phyloP scores from a whole-genome alignment of 2,888 invertebrate genomes.

The Nomada fucata region DNA sequence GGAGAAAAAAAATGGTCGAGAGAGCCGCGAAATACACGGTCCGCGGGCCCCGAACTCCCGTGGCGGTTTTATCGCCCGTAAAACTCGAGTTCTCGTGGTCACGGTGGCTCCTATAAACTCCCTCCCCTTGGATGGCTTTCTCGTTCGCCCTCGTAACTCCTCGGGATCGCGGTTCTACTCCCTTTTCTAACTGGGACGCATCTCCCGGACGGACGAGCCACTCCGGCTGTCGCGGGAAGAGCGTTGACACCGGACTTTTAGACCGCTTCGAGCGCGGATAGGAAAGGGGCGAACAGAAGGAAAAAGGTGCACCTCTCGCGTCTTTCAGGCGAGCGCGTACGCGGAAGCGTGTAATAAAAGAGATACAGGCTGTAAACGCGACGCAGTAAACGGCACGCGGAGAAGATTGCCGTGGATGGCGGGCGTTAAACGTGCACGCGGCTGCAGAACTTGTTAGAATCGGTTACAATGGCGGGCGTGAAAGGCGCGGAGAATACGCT shows the following conservation, averaged over 20 bases:
- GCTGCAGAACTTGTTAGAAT: conserved; percentile 10
- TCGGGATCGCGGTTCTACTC: conserved; percentile 47
- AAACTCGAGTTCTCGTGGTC: conserved; percentile 62
- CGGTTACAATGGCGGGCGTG: neutral
- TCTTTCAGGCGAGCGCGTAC: neutral
- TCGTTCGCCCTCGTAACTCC: conserved; percentile 63
- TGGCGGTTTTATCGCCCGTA: conserved; percentile 73
- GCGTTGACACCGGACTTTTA: conserved; percentile 24
- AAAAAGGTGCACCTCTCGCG: neutral
- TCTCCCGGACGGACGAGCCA: conserved; percentile 28
- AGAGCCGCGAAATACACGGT: conserved; percentile 39
- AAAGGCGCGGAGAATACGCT: too few relatives aligned
- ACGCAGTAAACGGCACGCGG: conserved; percentile 1
- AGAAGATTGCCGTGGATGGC: conserved; percentile 4
- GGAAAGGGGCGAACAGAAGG: conserved; percentile 5
- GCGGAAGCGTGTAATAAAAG: conserved; percentile 31
- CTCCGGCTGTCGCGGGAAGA: conserved; percentile 1
- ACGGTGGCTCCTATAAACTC: conserved; percentile 63
- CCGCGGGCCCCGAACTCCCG: conserved; percentile 29
- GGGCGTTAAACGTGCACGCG: conserved; percentile 10
- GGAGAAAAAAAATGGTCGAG: conserved; percentile 50
- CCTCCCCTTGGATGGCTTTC: conserved; percentile 36
- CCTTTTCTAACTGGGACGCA: neutral
- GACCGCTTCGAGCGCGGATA: neutral
- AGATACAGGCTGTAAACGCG: conserved; percentile 40